Evolutionary conservation across 2,888 invertebrate species (phyloP).

Genomic region (Cabera pusaria): DNA sequence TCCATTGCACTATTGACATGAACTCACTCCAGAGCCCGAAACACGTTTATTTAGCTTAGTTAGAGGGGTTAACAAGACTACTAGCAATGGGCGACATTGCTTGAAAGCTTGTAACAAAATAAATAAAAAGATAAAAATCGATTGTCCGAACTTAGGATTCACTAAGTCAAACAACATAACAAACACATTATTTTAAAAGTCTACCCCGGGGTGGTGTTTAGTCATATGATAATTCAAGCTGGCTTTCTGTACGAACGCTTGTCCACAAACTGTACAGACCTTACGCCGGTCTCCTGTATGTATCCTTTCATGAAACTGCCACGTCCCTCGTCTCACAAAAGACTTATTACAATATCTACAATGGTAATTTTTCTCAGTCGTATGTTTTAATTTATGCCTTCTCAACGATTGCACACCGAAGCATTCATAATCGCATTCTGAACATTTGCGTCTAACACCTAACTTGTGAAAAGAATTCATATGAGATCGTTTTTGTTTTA

Average conservation of each 20-base stretch:
- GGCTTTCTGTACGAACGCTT: conserved; percentile 74
- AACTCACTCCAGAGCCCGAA: no score
- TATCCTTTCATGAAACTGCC: conserved; percentile 62
- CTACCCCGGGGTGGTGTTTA: conserved; percentile 69
- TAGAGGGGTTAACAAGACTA: no score
- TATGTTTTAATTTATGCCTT: neutral
- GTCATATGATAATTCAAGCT: conserved; percentile 74
- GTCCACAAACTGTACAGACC: conserved; percentile 61
- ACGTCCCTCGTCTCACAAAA: conserved; percentile 59
- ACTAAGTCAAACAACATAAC: no score
- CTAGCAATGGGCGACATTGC: no score
- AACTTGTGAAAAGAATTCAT: conserved; percentile 11
- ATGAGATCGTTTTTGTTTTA: neutral
- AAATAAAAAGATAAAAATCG: no score
- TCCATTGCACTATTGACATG: no score
- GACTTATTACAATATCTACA: conserved; percentile 71
- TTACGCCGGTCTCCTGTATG: conserved; percentile 68
- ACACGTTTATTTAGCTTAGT: no score
- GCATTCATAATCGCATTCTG: conserved; percentile 10
- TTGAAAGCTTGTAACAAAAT: no score
- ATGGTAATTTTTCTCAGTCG: conserved; percentile 52
- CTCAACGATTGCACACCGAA: neutral
- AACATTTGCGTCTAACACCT: conserved; percentile 21
- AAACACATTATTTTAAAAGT: no score
- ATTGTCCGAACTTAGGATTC: no score